A percentile compares a stretch with the other conserved stretches of the same genome.
phyloP scores from a whole-genome alignment of 2,797 vertebrate genomes.

The Anguilla marmorata region DNA sequence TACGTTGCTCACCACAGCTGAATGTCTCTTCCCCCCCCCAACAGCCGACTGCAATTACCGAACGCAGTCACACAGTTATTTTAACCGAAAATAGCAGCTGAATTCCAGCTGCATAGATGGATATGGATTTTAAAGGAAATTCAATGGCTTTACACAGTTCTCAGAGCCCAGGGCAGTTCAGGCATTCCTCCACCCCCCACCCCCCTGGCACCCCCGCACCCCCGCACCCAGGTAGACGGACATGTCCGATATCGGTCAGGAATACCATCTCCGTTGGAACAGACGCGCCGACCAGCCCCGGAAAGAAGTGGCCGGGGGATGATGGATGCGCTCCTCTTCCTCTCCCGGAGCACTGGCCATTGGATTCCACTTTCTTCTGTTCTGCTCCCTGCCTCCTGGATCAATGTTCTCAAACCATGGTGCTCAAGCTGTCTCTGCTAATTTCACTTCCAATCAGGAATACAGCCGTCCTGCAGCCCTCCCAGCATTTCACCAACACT shows the following conservation, averaged over 20 bases:
- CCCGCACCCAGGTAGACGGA: not conserved
- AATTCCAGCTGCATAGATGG: not conserved
- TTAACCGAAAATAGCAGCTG: not conserved
- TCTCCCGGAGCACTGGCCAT: not conserved
- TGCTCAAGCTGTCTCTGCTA: not conserved
- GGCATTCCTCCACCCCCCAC: not conserved
- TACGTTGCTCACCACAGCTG: not conserved
- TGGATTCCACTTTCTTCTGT: not conserved
- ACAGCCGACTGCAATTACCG: not conserved
- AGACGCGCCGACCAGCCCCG: not conserved
- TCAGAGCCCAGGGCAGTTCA: no score
- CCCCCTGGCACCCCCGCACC: not conserved
- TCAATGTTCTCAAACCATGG: not conserved
- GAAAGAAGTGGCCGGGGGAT: not conserved
- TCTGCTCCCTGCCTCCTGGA: not conserved
- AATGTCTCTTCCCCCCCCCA: not conserved
- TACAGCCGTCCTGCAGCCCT: not conserved
- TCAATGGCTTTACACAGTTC: not conserved
- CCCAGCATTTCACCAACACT: not conserved
- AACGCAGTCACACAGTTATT: not conserved
- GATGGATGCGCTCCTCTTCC: not conserved
- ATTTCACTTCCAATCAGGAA: constrained; percentile 4
- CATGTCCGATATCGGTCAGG: not conserved
- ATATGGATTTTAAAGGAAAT: not conserved
- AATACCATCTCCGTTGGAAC: not conserved